Conservation (phyloP, 2,113 vertebrate species). For the Eulemur rufifrons region DNA sequence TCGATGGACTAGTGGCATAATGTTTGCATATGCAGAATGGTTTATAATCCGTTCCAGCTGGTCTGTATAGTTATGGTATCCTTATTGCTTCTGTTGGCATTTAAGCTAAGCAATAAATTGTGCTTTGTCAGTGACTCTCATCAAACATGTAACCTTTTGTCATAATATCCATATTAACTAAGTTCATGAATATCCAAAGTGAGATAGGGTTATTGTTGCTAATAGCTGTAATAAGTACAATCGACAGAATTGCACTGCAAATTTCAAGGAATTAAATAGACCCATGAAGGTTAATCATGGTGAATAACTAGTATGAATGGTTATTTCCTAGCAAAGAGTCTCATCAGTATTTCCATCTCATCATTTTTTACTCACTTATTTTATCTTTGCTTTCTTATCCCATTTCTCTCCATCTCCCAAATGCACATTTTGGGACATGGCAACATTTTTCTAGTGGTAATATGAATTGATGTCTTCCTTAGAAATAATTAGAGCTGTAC, state of each 20-base stretch:
- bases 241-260: not conserved
- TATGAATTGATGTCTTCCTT: constrained; percentile 54
- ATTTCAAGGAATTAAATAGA: not conserved
- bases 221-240: not conserved
- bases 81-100: not conserved
- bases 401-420: not conserved
- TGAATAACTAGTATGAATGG: not conserved
- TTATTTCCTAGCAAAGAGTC: not conserved
- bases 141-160: not conserved
- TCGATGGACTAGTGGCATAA: too few relatives aligned
- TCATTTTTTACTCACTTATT: constrained; percentile 8
- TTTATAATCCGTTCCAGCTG: not conserved
- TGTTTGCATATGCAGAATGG: too few relatives aligned
- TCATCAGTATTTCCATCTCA: not conserved
- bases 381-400: constrained; percentile 1
- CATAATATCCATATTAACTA: constrained; percentile 7
- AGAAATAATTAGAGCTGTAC: constrained; percentile 53
- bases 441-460: constrained; percentile 43
- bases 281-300: not conserved
- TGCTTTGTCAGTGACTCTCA: not conserved
- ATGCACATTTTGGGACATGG: constrained; percentile 17
- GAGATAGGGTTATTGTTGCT: not conserved
- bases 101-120: not conserved
- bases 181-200: not conserved
- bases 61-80: not conserved